A percentile compares a stretch with the other conserved stretches of the same genome.
Evolutionary conservation across 2,888 invertebrate genomes (phyloP).

Genomic region (Pachymerium ferrugineum): DNA sequence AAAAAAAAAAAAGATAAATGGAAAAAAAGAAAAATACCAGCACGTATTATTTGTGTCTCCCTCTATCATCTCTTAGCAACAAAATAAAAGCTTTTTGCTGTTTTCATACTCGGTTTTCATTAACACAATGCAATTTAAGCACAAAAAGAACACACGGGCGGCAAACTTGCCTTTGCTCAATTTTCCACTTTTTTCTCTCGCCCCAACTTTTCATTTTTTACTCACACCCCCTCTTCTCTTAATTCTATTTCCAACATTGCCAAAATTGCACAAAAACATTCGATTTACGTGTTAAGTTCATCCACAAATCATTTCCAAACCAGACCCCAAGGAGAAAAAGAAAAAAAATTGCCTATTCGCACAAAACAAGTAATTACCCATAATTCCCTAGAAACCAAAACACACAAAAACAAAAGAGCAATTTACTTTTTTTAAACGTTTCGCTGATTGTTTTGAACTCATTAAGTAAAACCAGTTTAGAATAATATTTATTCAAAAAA

Average conservation of each 20-base stretch:
- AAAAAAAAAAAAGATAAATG: not conserved
- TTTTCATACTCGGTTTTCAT: conserved; percentile 32
- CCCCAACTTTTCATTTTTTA: not conserved
- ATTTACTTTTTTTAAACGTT: not conserved
- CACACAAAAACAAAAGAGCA: not conserved
- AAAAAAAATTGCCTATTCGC: not conserved
- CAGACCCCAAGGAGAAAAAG: not conserved
- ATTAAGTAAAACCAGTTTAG: too few species aligned
- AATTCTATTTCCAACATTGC: conserved; percentile 2
- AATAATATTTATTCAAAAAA: too few species aligned
- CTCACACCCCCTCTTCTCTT: not conserved
- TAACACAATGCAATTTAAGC: conserved; percentile 30
- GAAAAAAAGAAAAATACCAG: conserved; percentile 2
- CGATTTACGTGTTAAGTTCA: not conserved
- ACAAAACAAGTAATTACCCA: not conserved
- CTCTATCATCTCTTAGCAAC: not conserved
- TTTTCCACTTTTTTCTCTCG: not conserved
- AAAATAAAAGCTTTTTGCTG: conserved; percentile 34
- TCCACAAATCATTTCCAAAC: not conserved
- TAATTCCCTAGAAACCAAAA: not conserved
- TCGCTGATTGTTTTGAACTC: too few species aligned
- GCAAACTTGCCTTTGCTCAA: not conserved
- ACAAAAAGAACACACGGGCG: not conserved
- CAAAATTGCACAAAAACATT: not conserved
- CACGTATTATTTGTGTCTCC: conserved; percentile 23